Conservation (phyloP, 2,888 invertebrate genomes). For the Oscheius onirici region DNA sequence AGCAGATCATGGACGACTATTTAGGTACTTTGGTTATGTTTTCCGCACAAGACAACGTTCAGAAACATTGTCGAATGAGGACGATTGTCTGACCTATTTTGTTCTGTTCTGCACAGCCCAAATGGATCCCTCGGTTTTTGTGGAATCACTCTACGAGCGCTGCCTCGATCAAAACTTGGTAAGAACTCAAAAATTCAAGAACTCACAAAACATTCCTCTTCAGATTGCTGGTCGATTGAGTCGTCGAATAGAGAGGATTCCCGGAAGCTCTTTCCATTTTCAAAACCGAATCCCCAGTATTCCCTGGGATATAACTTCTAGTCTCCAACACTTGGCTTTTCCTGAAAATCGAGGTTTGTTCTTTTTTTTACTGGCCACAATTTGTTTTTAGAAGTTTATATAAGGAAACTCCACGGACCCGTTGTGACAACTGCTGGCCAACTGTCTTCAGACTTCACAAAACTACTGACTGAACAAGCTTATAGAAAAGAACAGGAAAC, state of each 20-base stretch:
- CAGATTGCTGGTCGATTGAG: constrained; percentile 14
- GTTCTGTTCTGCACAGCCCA: not conserved
- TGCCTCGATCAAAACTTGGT: constrained; percentile 2
- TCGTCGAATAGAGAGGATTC: constrained; percentile 6
- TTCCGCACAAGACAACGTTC: not conserved
- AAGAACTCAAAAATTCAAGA: not conserved
- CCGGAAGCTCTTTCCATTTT: not conserved
- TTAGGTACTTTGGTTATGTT: not conserved
- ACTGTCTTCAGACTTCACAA: not conserved
- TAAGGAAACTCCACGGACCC: not conserved
- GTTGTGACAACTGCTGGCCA: constrained; percentile 10
- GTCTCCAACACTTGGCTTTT: not conserved
- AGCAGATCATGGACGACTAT: not conserved
- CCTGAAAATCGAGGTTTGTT: not conserved
- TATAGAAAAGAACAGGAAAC: not conserved
- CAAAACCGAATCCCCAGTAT: not conserved
- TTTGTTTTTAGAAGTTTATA: not conserved
- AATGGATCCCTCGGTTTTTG: not conserved
- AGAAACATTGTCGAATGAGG: not conserved
- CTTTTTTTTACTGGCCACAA: not conserved
- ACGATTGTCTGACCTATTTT: constrained; percentile 11
- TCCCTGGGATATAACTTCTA: not conserved
- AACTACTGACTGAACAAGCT: not conserved
- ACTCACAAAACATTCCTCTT: not conserved
- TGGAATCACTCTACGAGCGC: not conserved